Percentiles rank a stretch among this genome's conserved stretches.
phyloP scores from a whole-genome alignment of 2,888 invertebrate species.

The Embidobia sp. region DNA sequence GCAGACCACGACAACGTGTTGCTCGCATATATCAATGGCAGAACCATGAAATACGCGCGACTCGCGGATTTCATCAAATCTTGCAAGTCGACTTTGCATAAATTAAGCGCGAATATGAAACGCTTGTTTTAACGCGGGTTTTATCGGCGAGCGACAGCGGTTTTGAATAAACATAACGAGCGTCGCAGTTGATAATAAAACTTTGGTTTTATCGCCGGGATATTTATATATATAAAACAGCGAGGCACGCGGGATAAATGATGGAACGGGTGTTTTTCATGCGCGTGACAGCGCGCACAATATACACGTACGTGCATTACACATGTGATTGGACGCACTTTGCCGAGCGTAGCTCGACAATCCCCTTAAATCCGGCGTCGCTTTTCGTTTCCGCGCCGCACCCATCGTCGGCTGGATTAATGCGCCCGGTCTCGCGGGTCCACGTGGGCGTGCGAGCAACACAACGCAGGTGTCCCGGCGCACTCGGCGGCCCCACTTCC shows the following conservation, averaged over 20 bases:
- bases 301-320: conserved; percentile 38
- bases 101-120: not conserved
- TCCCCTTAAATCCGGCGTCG: conserved; percentile 52
- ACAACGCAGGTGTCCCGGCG: conserved; percentile 56
- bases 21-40: no score
- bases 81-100: not conserved
- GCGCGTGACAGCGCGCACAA: conserved; percentile 27
- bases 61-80: conserved; percentile 1
- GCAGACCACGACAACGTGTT: no score
- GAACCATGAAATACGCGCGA: no score
- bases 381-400: conserved; percentile 53
- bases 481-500: conserved; percentile 44
- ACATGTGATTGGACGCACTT: conserved; percentile 55
- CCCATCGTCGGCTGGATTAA: conserved; percentile 57
- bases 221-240: conserved; percentile 13
- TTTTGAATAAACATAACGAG: conserved; percentile 11
- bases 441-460: conserved; percentile 53
- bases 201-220: conserved; percentile 10
- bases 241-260: conserved; percentile 25
- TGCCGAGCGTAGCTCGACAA: conserved; percentile 47
- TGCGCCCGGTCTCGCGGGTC: conserved; percentile 39
- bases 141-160: conserved; percentile 1
- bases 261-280: conserved; percentile 40
- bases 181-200: conserved; percentile 20
- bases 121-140: conserved; percentile 2